Conservation (phyloP, 2,797 vertebrate species). For the Acipenser transmontanus region DNA sequence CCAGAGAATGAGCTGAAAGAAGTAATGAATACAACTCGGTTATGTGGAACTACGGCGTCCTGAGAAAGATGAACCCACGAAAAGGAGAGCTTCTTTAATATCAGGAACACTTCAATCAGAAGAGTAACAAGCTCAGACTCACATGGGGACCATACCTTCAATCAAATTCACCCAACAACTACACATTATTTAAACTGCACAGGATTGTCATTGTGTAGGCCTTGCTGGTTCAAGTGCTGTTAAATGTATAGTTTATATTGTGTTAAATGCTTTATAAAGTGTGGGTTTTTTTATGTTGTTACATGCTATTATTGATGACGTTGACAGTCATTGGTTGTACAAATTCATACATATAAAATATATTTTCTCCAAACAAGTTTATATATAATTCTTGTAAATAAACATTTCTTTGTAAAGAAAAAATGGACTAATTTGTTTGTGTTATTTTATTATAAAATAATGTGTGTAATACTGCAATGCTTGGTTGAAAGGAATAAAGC, state of each 20-base stretch:
- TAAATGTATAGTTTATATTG: slow-evolving; percentile 39
- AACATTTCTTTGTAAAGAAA: slow-evolving; percentile 64
- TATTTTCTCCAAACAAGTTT: slow-evolving; percentile 51
- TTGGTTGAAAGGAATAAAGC: background rate
- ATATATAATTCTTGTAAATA: slow-evolving; percentile 57
- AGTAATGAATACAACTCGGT: slow-evolving; percentile 79
- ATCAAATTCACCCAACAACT: slow-evolving; percentile 47
- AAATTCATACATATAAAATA: slow-evolving; percentile 53
- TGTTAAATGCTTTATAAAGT: slow-evolving; percentile 42
- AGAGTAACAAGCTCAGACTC: slow-evolving; percentile 32
- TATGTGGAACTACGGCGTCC: slow-evolving; percentile 91
- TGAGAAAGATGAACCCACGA: slow-evolving; percentile 55
- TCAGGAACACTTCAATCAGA: no score
- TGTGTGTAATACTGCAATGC: slow-evolving; percentile 27
- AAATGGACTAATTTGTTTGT: slow-evolving; percentile 30
- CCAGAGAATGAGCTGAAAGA: slow-evolving; percentile 92
- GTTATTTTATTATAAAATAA: background rate
- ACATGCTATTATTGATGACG: slow-evolving; percentile 46
- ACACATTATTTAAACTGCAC: slow-evolving; percentile 59
- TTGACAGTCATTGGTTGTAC: slow-evolving; percentile 56
- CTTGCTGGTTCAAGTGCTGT: slow-evolving; percentile 91
- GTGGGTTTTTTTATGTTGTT: slow-evolving; percentile 25
- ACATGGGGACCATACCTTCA: slow-evolving; percentile 26
- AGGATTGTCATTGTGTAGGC: slow-evolving; percentile 52
- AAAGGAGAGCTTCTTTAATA: background rate